Conservation (phyloP, 2,888 invertebrate species). For the Heliconius hortense region DNA sequence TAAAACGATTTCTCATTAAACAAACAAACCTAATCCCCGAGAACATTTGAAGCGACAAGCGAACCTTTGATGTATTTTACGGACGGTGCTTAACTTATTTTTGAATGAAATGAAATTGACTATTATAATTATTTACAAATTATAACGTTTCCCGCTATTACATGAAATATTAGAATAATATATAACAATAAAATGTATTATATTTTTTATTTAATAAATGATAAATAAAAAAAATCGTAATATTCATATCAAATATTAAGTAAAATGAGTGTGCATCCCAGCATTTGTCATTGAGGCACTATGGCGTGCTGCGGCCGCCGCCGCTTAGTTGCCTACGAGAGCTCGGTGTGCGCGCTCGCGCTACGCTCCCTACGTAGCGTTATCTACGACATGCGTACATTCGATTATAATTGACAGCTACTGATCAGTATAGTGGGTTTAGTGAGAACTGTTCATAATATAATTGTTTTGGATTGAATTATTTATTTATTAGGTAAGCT, state of each 20-base stretch:
- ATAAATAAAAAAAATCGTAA: not conserved
- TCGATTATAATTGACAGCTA: conserved; percentile 34
- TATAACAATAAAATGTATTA: not conserved
- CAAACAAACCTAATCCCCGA: conserved; percentile 21
- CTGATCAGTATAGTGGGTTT: conserved; percentile 29
- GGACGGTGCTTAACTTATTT: not conserved
- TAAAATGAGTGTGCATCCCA: not conserved
- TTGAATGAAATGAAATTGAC: not conserved
- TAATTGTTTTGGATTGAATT: conserved; percentile 38
- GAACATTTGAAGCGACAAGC: conserved; percentile 8
- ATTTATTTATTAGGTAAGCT: conserved; percentile 30
- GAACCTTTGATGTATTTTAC: not conserved
- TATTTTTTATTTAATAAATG: too few relatives aligned
- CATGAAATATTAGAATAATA: not conserved
- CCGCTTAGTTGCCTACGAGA: conserved; percentile 62
- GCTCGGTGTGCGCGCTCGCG: conserved; percentile 52
- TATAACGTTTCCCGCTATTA: not conserved
- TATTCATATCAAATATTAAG: conserved; percentile 1
- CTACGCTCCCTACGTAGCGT: conserved; percentile 42
- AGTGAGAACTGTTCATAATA: conserved; percentile 34
- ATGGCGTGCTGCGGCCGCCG: conserved; percentile 49
- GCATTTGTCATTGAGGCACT: conserved; percentile 46
- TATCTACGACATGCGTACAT: conserved; percentile 33
- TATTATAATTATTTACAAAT: conserved; percentile 1
- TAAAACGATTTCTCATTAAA: conserved; percentile 23